Base-by-base conservation (phyloP, 2,113 vertebrate genomes). In the Amphiprion ocellaris region DNA sequence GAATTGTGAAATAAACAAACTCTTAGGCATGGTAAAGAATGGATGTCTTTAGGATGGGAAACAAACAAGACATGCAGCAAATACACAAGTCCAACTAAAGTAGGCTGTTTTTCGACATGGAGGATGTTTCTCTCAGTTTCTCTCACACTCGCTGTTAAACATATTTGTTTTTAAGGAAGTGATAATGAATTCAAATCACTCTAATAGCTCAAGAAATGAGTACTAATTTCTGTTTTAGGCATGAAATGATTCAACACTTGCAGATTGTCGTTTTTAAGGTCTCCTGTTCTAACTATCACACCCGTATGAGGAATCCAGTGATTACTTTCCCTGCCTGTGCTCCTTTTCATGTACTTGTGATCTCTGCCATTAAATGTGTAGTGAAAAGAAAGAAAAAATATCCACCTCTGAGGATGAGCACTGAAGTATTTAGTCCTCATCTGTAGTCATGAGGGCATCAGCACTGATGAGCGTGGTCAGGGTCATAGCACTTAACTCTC, bases 401-500 rank as follows among this genome's bases (percentile, higher is more conserved):
- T 3, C 59, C 61, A 60, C 49, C 53, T 69, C 39, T 73, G 82
- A 78, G 65, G 61, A 65, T 74, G 80, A 81, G 84, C 79, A 69
- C 74, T 68, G 24, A 83, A 90, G 82, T 89, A 79, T 86, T 86
- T 83, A 86, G 87, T 72, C 56, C 81, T 92, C 83, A 81, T 89
- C 77, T 88, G 87, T 78, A 92, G 86, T 89, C 89, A 87, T 77
- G 79, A 89, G 85, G 83, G 81, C 85, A 84, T 82, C 66, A 62
- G 78, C 67, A 4, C 87, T 92, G 89, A 90, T 90, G 90, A 89
- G 79, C 56, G 4, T 59, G 69, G 79, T 81, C 90, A 84, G 90
- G 90, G 90, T 92, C 89, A 87, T 77, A 82, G 76, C 78, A 86
- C 85, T 92, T 90, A 85, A 69, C 86, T 90, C 79, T 85, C 74